Evolutionary conservation across 2,797 vertebrate genomes (phyloP).

Genomic region (Microchirus variegatus): DNA sequence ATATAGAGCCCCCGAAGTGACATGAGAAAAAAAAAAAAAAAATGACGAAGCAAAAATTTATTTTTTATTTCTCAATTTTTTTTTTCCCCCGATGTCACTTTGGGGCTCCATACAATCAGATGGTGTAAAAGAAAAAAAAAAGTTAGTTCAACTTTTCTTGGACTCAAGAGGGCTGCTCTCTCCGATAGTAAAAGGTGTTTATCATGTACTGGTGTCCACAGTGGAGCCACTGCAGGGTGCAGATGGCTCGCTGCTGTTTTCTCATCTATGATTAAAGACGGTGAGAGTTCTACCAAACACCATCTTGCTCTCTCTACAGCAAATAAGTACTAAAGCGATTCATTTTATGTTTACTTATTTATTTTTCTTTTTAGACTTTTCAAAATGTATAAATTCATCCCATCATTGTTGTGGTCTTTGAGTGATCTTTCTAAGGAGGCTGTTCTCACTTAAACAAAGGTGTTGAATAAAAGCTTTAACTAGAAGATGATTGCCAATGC

Average conservation of each 20-base stretch:
- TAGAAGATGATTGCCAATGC: background rate
- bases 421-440: background rate
- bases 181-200: slow-evolving; percentile 76
- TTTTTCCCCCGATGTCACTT: too few species aligned
- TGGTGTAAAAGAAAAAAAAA: background rate
- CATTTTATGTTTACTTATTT: slow-evolving; percentile 19
- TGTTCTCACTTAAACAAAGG: background rate
- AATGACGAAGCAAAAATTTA: too few species aligned
- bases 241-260: slow-evolving; percentile 75
- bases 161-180: slow-evolving; percentile 46
- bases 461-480: background rate
- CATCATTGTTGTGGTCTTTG: background rate
- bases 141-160: slow-evolving; percentile 59
- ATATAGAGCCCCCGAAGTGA: too few species aligned
- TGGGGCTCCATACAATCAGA: too few species aligned
- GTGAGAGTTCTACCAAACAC: slow-evolving; percentile 62
- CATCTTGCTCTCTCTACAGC: slow-evolving; percentile 40
- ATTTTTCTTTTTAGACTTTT: slow-evolving; percentile 24
- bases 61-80: too few species aligned
- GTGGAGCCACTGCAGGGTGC: slow-evolving; percentile 75
- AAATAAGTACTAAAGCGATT: slow-evolving; percentile 17
- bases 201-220: slow-evolving; percentile 79
- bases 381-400: too few species aligned
- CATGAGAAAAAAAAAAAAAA: background rate
- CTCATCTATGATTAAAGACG: slow-evolving; percentile 73